Evolutionary conservation across 2,113 vertebrate genomes (phyloP).

Genomic region (Marmota flaviventris): DNA sequence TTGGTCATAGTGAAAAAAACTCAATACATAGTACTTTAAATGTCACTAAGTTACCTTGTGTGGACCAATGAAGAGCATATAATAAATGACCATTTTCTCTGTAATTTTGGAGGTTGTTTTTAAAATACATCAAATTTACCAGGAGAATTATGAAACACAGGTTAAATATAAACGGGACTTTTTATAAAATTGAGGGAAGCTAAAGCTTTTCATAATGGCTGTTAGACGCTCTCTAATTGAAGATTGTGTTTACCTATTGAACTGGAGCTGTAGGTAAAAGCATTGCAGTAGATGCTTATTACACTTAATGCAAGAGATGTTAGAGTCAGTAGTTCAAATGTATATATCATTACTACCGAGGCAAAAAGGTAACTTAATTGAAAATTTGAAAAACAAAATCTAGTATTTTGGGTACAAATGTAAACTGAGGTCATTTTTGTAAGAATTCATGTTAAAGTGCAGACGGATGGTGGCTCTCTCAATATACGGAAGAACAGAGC

Average conservation of each 20-base stretch:
- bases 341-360: neutral
- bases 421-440: constrained; percentile 38
- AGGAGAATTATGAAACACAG: constrained; percentile 11
- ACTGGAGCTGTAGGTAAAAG: neutral
- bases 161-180: constrained; percentile 19
- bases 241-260: neutral
- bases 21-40: neutral
- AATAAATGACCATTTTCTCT: constrained; percentile 2
- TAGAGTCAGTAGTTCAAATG: neutral
- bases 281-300: neutral
- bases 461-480: neutral
- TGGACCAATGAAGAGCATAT: neutral
- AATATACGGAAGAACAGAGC: neutral
- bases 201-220: constrained; percentile 7
- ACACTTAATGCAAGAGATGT: neutral
- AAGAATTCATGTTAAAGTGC: neutral
- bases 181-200: constrained; percentile 35
- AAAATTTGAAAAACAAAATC: neutral
- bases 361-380: neutral
- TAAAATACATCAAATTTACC: constrained; percentile 9
- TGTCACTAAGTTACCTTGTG: constrained; percentile 1
- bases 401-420: constrained; percentile 25
- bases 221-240: neutral
- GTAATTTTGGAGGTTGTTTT: constrained; percentile 42
- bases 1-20: constrained; percentile 14